Evolutionary conservation across 1,140 invertebrate genomes (phyloP), one percentile per base, ranked within the genome.

Genomic region (Papilio polyxenes): DNA sequence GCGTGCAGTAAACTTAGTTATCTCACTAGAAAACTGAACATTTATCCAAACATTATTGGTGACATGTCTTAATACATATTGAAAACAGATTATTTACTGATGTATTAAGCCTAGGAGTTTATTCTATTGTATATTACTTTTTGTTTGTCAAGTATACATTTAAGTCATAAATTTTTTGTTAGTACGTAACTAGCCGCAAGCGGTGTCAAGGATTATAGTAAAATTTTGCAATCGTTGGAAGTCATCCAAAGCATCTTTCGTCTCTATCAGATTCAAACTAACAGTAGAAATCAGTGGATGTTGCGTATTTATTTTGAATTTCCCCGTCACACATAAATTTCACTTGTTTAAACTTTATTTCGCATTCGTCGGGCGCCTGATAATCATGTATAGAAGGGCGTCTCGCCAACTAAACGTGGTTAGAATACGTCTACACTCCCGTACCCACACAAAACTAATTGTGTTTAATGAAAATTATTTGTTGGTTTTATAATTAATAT

Each of bases 191-290:
- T 48, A 49, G 9, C 40, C 59, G 44, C 40, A 80, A 37, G 17
- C 40, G 84, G 72, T 85, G 85, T 87, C 88, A 89, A 87, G 88
- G 87, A 87, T 87, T 84, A 82, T 85, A 86, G 84, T 85, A 84
- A 85, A 88, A 87, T 82, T 82, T 84, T 62, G 82, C 85, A 76
- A 80, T 85, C 83, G 84, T 89, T 89, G 88, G 88, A 86, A 48
- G n/a, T 65, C 11, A 53, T 87, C 88, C 88, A 89, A 89, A 79
- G 56, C 40, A 80, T 80, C 78, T 80, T 80, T 17, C 62, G 40
- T 80, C 78, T 80, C 78, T 80, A 20, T 31, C 37, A n/a, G 2
- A 49, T 11, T 80, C 11, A 40, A 65, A 37, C 40, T 48, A 48
- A 80, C 44, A 48, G 59, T 80, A 79, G 77, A 79, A 79, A 79